Evolutionary conservation across 2,888 invertebrate species (phyloP).

Genomic region (Theodoxus fluviatilis): DNA sequence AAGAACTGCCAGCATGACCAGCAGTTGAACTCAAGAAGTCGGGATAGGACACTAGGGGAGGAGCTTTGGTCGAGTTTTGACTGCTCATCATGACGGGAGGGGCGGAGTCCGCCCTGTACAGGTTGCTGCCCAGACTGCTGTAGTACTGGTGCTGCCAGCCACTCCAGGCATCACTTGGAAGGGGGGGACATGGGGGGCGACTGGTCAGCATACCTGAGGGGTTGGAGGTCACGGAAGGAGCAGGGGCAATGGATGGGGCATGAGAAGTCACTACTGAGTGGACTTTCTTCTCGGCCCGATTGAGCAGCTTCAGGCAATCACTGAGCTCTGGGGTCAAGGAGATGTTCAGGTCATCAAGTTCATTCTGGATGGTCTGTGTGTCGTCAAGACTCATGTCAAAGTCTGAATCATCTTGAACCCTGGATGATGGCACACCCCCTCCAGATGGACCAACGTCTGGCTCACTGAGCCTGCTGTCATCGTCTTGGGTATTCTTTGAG

Average conservation of each 20-base stretch:
- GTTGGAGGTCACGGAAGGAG: not conserved
- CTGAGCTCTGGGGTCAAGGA: slow-evolving; percentile 59
- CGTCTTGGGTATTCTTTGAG: slow-evolving; percentile 29
- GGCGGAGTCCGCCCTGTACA: slow-evolving; percentile 17
- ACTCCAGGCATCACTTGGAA: not conserved
- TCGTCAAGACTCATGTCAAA: slow-evolving; percentile 38
- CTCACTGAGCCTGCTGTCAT: slow-evolving; percentile 39
- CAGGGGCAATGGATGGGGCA: not conserved
- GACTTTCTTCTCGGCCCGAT: slow-evolving; percentile 59
- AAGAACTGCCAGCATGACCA: too few species aligned
- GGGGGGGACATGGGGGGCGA: not conserved
- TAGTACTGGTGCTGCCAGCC: slow-evolving; percentile 33
- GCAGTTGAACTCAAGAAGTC: too few species aligned
- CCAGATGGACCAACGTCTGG: slow-evolving; percentile 37
- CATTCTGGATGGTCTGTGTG: slow-evolving; percentile 45
- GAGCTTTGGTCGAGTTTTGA: not conserved
- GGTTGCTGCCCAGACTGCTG: slow-evolving; percentile 28
- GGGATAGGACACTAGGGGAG: too few species aligned
- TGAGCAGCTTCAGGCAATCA: slow-evolving; percentile 60
- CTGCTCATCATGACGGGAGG: not conserved
- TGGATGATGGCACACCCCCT: too few species aligned
- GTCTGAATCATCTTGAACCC: too few species aligned
- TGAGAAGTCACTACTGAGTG: slow-evolving; percentile 26
- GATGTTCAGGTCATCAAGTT: slow-evolving; percentile 51
- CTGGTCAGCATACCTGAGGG: not conserved